Evolutionary conservation across 64 coral and sea anemone genomes (phyloP).

Genomic region (Montipora efflorescens): DNA sequence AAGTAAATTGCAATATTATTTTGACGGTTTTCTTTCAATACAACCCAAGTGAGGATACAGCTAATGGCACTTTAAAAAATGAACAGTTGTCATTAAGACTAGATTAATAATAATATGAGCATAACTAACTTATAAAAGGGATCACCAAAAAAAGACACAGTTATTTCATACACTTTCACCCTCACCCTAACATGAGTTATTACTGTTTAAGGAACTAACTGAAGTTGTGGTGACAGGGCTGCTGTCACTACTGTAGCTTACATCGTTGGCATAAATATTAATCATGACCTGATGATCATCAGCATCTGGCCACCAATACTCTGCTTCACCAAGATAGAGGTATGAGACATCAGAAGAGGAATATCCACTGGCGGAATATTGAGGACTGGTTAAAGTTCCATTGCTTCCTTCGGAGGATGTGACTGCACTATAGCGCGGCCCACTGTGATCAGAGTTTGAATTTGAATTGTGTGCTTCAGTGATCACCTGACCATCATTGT

Average conservation of each 20-base stretch:
- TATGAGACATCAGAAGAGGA: constrained; percentile 12
- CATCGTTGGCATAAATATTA: not conserved
- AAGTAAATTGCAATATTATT: too few relatives aligned
- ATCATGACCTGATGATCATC: not conserved
- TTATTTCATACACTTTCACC: too few relatives aligned
- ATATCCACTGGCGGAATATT: not conserved
- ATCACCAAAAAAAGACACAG: too few relatives aligned
- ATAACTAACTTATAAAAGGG: too few relatives aligned
- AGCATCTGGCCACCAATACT: not conserved
- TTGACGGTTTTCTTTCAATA: too few relatives aligned
- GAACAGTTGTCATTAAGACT: too few relatives aligned
- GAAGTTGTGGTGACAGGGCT: not conserved
- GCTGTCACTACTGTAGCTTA: not conserved
- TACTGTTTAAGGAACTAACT: not conserved
- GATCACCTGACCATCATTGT: not conserved
- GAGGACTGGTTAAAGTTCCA: not conserved
- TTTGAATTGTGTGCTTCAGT: not conserved
- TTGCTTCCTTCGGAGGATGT: not conserved
- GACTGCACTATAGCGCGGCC: not conserved
- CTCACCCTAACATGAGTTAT: not conserved
- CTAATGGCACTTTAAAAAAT: too few relatives aligned
- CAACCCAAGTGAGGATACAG: too few relatives aligned
- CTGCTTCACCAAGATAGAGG: not conserved
- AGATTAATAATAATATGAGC: too few relatives aligned
- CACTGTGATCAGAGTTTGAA: constrained; percentile 4